Percentiles rank a stretch among this genome's conserved stretches.
Conservation (phyloP, 2,797 vertebrate species). For the Pangasius sanitwongsei region DNA sequence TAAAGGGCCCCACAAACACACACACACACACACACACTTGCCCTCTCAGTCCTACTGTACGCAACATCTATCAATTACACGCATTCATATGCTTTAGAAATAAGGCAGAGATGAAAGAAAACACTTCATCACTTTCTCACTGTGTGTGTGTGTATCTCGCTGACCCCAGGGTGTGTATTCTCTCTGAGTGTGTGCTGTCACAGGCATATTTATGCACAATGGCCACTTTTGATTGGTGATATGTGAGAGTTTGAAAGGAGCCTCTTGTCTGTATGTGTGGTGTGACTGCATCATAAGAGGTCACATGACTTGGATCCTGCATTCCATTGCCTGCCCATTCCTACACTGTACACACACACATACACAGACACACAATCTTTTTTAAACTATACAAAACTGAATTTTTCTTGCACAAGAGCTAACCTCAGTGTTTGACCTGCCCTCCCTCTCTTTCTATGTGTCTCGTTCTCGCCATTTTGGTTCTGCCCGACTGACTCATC, state of each 20-base stretch:
- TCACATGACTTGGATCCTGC: slow-evolving; percentile 39
- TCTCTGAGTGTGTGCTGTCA: slow-evolving; percentile 22
- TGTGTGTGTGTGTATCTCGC: not conserved
- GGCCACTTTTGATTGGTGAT: slow-evolving; percentile 49
- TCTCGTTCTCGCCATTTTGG: slow-evolving; percentile 53
- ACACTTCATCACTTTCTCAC: slow-evolving; percentile 40
- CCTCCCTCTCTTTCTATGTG: slow-evolving; percentile 16
- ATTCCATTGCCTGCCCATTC: slow-evolving; percentile 42
- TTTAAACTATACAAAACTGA: slow-evolving; percentile 15
- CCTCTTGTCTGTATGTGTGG: slow-evolving; percentile 38
- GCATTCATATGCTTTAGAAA: slow-evolving; percentile 36
- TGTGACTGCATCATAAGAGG: not conserved
- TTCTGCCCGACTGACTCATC: slow-evolving; percentile 68
- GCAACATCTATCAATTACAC: slow-evolving; percentile 41
- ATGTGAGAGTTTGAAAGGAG: slow-evolving; percentile 41
- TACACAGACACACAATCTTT: slow-evolving; percentile 9
- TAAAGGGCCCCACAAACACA: slow-evolving; percentile 65
- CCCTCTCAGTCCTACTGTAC: slow-evolving; percentile 9
- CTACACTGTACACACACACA: slow-evolving; percentile 14
- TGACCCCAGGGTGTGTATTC: slow-evolving; percentile 22
- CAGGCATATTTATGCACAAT: slow-evolving; percentile 48
- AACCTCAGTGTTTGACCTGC: slow-evolving; percentile 30
- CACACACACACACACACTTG: slow-evolving; percentile 45
- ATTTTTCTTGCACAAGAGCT: slow-evolving; percentile 3
- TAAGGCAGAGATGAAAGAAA: slow-evolving; percentile 42